phyloP scores from a whole-genome alignment of 2,888 invertebrate species.

The Pristionchus mayeri region DNA sequence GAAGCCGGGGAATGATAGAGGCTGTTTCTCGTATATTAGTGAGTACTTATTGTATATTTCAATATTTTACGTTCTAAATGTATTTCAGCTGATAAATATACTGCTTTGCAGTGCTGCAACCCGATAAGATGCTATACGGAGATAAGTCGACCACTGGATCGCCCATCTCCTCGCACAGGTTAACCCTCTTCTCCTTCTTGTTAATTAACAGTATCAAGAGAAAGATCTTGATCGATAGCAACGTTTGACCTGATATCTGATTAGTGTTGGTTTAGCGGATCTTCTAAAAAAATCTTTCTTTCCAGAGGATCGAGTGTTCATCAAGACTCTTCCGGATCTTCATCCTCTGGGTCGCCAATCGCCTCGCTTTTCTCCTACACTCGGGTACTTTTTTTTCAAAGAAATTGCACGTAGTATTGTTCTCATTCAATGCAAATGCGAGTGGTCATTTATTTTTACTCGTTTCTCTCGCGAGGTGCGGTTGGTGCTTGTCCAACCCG shows the following conservation, averaged over 20 bases:
- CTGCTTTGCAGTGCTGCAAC: conserved; percentile 40
- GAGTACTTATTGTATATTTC: neutral
- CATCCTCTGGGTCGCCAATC: conserved; percentile 15
- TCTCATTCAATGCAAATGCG: neutral
- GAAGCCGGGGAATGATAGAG: neutral
- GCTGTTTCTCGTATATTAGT: conserved; percentile 26
- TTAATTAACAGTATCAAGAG: neutral
- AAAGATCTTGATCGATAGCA: conserved; percentile 16
- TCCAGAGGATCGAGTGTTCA: conserved; percentile 36
- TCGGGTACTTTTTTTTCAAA: neutral
- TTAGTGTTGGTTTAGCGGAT: too few relatives aligned
- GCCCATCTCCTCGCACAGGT: conserved; percentile 47
- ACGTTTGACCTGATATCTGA: too few relatives aligned
- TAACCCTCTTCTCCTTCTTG: neutral
- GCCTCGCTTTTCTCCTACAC: conserved; percentile 42
- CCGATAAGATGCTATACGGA: conserved; percentile 42
- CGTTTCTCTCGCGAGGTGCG: neutral
- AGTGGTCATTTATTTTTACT: neutral
- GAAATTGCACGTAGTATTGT: neutral
- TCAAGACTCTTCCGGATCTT: conserved; percentile 26
- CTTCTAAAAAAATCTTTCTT: neutral
- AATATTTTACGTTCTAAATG: neutral
- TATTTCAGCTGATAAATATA: neutral
- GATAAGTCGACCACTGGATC: conserved; percentile 51
- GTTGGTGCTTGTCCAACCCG: neutral